Evolutionary conservation across 1,140 invertebrate species (phyloP).

Genomic region (Apis dorsata): DNA sequence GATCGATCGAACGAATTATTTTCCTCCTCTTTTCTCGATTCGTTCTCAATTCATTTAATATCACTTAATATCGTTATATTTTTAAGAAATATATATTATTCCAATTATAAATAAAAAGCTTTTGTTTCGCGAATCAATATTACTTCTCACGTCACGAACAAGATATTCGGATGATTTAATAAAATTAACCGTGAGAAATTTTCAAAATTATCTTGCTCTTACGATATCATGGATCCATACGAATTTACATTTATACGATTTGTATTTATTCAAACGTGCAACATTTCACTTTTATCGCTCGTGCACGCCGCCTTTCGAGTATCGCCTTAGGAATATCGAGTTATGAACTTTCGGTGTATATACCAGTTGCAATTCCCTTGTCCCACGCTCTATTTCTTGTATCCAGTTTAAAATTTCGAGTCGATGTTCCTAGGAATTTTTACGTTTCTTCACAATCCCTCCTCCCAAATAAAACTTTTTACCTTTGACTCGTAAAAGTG

Average conservation of each 20-base stretch:
- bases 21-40: too few species aligned
- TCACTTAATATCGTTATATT: not conserved
- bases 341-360: not conserved
- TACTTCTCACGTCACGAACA: not conserved
- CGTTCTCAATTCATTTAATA: too few species aligned
- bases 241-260: conserved; percentile 22
- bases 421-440: too few species aligned
- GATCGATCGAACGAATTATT: too few species aligned
- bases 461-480: too few species aligned
- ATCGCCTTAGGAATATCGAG: conserved; percentile 6
- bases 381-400: too few species aligned
- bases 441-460: too few species aligned
- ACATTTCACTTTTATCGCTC: conserved; percentile 23
- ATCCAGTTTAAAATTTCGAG: too few species aligned
- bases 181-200: too few species aligned
- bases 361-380: too few species aligned
- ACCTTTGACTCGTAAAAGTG: too few species aligned
- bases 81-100: not conserved
- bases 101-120: not conserved
- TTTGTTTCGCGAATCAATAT: not conserved
- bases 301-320: not conserved
- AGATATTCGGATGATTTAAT: too few species aligned
- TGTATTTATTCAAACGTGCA: conserved; percentile 18
- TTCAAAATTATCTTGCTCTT: not conserved
- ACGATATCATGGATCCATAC: not conserved